Conservation (phyloP, 2,888 invertebrate genomes). For the Drosophila algonquin region DNA sequence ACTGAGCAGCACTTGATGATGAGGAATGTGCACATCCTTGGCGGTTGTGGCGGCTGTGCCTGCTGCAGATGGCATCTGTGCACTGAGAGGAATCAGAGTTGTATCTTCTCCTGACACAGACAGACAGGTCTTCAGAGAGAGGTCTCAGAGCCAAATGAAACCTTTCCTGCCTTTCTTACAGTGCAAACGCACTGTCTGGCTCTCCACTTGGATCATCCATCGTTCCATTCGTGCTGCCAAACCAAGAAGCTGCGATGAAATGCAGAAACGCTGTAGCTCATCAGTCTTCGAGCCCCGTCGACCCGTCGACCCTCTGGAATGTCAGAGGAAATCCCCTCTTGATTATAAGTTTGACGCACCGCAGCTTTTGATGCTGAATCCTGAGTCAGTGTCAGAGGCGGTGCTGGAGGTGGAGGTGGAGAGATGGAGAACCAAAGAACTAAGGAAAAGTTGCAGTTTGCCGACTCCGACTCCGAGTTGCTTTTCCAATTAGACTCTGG, state of each 20-base stretch:
- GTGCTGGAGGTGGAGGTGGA: background rate
- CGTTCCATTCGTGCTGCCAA: background rate
- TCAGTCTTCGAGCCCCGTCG: slow-evolving; percentile 47
- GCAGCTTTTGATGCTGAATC: slow-evolving; percentile 52
- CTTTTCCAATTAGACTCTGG: slow-evolving; percentile 49
- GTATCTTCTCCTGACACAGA: background rate
- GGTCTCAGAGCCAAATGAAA: background rate
- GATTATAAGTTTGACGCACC: slow-evolving; percentile 61
- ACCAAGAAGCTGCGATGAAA: slow-evolving; percentile 34
- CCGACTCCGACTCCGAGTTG: slow-evolving; percentile 40
- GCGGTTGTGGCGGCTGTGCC: slow-evolving; percentile 3
- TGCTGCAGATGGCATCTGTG: slow-evolving; percentile 32
- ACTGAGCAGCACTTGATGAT: slow-evolving; percentile 59
- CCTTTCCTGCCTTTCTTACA: background rate
- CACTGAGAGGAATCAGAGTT: slow-evolving; percentile 16
- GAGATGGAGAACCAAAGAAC: background rate
- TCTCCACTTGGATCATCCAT: background rate
- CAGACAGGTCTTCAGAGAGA: no score
- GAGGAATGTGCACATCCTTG: slow-evolving; percentile 67
- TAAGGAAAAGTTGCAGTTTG: slow-evolving; percentile 37
- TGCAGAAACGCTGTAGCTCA: slow-evolving; percentile 60
- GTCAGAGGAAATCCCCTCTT: slow-evolving; percentile 48
- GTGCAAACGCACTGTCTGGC: slow-evolving; percentile 6
- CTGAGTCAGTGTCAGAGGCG: background rate
- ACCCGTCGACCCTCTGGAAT: background rate